Evolutionary conservation across 2,888 invertebrate genomes (phyloP).

Genomic region (Euplagia quadripunctaria): DNA sequence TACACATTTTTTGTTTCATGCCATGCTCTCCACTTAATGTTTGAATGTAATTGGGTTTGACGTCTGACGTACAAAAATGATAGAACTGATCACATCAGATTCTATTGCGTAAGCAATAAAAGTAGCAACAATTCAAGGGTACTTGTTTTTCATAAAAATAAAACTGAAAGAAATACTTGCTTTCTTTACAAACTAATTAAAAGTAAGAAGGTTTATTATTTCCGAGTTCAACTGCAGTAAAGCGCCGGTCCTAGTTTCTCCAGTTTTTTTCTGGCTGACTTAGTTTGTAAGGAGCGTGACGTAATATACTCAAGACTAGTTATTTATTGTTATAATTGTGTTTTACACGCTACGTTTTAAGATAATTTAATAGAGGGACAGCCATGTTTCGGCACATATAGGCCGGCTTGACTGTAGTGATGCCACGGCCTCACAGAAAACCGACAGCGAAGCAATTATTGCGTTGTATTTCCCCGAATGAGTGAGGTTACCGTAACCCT

Average conservation of each 20-base stretch:
- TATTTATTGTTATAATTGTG: not conserved
- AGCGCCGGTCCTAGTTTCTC: conserved; percentile 2
- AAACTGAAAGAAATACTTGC: conserved; percentile 1
- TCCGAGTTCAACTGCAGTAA: conserved; percentile 8
- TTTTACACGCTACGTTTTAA: not conserved
- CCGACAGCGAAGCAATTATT: too few species aligned
- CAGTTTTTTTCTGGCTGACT: conserved; percentile 18
- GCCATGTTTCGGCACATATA: too few species aligned
- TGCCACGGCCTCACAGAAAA: too few species aligned
- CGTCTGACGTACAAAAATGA: too few species aligned
- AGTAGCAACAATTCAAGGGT: not conserved
- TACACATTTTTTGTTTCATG: too few species aligned
- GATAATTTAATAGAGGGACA: too few species aligned
- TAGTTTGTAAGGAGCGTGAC: conserved; percentile 14
- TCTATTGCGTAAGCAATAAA: not conserved
- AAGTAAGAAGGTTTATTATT: conserved; percentile 23
- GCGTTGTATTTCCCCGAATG: too few species aligned
- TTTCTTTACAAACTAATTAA: conserved; percentile 37
- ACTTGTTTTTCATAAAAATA: conserved; percentile 13
- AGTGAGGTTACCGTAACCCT: too few species aligned
- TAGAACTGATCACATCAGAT: too few species aligned
- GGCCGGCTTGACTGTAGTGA: too few species aligned
- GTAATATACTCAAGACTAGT: not conserved
- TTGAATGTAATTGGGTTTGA: too few species aligned
- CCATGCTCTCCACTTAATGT: too few species aligned